phyloP scores from a whole-genome alignment of 2,888 invertebrate genomes.

The Deroplatys truncata region DNA sequence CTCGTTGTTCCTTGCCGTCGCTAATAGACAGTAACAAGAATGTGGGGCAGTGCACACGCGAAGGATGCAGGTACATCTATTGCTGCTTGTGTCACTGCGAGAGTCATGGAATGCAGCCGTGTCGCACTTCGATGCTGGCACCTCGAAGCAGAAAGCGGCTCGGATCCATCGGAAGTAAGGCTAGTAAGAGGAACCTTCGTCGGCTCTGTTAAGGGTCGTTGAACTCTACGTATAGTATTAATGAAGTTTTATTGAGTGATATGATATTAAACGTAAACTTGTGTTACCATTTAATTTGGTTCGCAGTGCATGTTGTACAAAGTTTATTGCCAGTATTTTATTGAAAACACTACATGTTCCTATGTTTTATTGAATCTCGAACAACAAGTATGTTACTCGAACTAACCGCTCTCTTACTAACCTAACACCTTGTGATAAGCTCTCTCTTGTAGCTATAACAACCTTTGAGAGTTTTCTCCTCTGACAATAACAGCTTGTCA shows the following conservation, averaged over 20 bases:
- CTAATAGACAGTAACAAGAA: conserved; percentile 26
- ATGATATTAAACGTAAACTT: too few relatives aligned
- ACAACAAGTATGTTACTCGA: neutral
- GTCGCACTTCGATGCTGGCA: neutral
- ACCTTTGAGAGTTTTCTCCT: neutral
- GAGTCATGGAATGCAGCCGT: conserved; percentile 15
- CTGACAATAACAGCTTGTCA: neutral
- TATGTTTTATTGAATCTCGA: neutral
- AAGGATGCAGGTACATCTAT: conserved; percentile 34
- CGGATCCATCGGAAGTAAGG: conserved; percentile 16
- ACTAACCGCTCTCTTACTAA: neutral
- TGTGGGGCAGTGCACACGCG: conserved; percentile 32
- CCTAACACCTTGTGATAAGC: neutral
- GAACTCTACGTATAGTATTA: neutral
- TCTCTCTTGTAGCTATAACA: neutral
- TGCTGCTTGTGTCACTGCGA: conserved; percentile 33
- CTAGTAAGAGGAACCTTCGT: conserved; percentile 17
- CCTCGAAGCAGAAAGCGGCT: neutral
- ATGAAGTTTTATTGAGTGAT: neutral
- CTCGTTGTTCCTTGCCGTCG: conserved; percentile 37
- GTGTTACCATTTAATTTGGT: neutral
- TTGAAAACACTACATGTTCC: neutral
- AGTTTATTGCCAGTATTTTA: neutral
- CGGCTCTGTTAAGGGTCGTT: neutral
- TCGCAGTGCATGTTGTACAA: neutral